Conservation (phyloP, 2,113 vertebrate genomes). For the Todiramphus saurophagus region DNA sequence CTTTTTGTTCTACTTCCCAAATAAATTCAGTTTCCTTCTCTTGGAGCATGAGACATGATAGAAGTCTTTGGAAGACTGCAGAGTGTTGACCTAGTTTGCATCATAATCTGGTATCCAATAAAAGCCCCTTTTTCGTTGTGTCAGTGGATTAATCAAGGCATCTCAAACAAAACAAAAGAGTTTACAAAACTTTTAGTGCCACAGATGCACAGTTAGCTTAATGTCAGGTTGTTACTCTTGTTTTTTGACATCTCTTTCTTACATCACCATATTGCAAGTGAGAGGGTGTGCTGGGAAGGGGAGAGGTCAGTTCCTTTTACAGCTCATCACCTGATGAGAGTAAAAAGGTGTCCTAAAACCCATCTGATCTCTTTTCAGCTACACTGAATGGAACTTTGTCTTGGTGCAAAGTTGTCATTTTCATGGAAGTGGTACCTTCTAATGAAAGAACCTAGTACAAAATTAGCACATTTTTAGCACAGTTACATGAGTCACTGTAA, state of each 20-base stretch:
- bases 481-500: not conserved
- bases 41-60: not conserved
- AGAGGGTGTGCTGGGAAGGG: not conserved
- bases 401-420: not conserved
- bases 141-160: not conserved
- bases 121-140: not conserved
- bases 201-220: not conserved
- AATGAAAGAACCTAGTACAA: not conserved
- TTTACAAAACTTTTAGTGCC: not conserved
- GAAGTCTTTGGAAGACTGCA: not conserved
- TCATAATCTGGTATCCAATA: not conserved
- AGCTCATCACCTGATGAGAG: not conserved
- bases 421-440: not conserved
- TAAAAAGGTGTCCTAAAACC: not conserved
- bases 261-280: not conserved
- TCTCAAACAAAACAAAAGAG: not conserved
- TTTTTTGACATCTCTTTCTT: not conserved
- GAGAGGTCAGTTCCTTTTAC: not conserved
- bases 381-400: not conserved
- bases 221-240: not conserved
- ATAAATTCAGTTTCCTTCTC: not conserved
- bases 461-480: not conserved
- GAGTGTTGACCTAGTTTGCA: not conserved
- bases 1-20: not conserved
- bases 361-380: not conserved